Conservation (phyloP, 1,140 invertebrate genomes). For the Conus ventricosus region DNA sequence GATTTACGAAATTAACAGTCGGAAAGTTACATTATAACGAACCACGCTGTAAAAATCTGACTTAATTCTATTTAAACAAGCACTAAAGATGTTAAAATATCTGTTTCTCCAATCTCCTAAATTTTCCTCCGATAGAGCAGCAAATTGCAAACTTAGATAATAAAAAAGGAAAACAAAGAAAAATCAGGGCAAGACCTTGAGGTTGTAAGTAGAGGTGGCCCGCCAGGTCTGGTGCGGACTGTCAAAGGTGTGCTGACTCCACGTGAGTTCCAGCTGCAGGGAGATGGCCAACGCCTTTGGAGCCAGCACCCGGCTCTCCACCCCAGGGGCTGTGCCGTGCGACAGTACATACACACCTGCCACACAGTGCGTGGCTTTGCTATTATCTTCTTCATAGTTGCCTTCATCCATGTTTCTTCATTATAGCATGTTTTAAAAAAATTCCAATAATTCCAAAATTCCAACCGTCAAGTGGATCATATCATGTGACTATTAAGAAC, state of each 20-base stretch:
- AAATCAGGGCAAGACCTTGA: conserved; percentile 64
- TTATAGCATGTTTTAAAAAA: no score
- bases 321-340: conserved; percentile 67
- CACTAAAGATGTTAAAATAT: neutral
- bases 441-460: no score
- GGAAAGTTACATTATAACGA: no score
- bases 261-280: conserved; percentile 74
- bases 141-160: neutral
- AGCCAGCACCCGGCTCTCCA: conserved; percentile 66
- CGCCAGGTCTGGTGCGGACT: conserved; percentile 76
- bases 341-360: conserved; percentile 73
- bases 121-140: neutral
- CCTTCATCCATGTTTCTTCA: no score
- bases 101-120: neutral
- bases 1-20: no score
- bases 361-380: no score
- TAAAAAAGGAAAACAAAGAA: neutral
- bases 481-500: no score
- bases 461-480: no score
- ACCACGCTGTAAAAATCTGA: no score
- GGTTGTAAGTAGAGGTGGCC: conserved; percentile 73
- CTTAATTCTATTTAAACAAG: no score
- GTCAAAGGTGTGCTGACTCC: conserved; percentile 76
- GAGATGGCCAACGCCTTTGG: conserved; percentile 65
- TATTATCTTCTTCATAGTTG: no score